Evolutionary conservation across 1,140 invertebrate species (phyloP), one percentile per base, ranked within the genome.

Genomic region (Pseudachorutes palmiensis): DNA sequence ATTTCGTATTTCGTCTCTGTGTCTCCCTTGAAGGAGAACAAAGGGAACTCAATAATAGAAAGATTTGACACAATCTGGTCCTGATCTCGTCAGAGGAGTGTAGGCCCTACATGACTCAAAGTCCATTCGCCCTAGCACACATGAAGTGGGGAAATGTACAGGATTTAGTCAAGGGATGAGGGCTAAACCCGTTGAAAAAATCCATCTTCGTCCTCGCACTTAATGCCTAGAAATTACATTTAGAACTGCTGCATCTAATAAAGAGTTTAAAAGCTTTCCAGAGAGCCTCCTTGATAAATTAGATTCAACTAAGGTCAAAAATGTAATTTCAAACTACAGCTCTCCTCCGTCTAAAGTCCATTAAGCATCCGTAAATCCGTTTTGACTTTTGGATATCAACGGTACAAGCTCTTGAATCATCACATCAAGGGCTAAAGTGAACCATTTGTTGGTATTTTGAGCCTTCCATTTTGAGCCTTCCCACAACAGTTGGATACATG

Each of bases 241-340:
- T 60, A 60, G 5, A 5, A 5, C 24, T 24, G 5, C 26, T 30
- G 24, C 26, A 57, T 57, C 51, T 57, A 57, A 57, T 57, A 32
- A 60, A 60, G 24, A 60, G 58, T 60, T 60, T 60, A 30, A 60
- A 60, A 60, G 58, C 58, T 60, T 60, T 60, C 12, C 3, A 60
- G 30, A 12, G 58, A 5, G 3, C 22, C 26, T 22, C 12, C 58
- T 32, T 30, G 5, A 31, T 60, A 30, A 60, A 60, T 60, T 60
- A 32, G 58, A 60, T 60, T 31, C 12, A 2, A 32, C 14, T 9
- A 29, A 32, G 58, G 58, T 60, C 58, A 60, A 60, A 60, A 32
- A 60, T 29, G 14, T 29, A 60, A 60, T 60, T 29, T 29, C 12
- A 60, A 55, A 55, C 24, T 55, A 9, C 9, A 14, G 3, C 51